phyloP scores from a whole-genome alignment of 2,113 vertebrate species.

The Cricetomys ansorgei region DNA sequence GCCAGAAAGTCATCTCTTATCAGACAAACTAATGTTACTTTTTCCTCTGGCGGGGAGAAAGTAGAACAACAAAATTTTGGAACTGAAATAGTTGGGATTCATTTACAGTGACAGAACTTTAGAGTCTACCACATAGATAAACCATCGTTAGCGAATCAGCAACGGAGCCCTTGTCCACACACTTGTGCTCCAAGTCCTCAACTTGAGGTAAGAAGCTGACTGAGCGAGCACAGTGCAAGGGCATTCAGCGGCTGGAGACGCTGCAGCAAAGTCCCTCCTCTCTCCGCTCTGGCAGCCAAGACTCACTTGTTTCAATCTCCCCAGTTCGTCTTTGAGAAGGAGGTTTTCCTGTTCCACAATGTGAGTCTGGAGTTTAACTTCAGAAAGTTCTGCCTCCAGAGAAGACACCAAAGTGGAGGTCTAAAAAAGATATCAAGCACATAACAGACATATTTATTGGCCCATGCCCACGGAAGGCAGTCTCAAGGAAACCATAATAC shows the following conservation, averaged over 20 bases:
- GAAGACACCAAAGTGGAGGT: slow-evolving; percentile 86
- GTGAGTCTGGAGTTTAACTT: slow-evolving; percentile 87
- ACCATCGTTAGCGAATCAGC: neutral
- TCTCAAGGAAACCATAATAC: neutral
- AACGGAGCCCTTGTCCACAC: neutral
- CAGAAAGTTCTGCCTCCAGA: slow-evolving; percentile 90
- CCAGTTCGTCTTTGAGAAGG: slow-evolving; percentile 89
- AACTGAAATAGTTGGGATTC: slow-evolving; percentile 13
- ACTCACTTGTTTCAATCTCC: slow-evolving; percentile 85
- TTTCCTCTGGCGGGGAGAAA: neutral
- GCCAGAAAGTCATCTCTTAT: neutral
- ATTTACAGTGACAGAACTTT: neutral
- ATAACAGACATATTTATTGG: neutral
- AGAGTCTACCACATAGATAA: neutral
- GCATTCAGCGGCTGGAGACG: neutral
- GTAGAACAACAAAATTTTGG: neutral
- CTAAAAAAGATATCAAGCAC: slow-evolving; percentile 71
- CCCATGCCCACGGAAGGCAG: neutral
- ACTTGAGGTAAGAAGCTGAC: neutral
- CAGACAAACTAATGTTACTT: neutral
- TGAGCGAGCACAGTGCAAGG: neutral
- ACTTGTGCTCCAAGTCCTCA: neutral
- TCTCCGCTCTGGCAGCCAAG: neutral
- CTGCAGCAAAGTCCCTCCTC: neutral
- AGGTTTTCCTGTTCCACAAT: slow-evolving; percentile 90